These are phyloP conservation scores for Euplexia lucipara DNA, from an alignment of 2,888 invertebrate genomes.

Conservation along the genomic window DNA sequence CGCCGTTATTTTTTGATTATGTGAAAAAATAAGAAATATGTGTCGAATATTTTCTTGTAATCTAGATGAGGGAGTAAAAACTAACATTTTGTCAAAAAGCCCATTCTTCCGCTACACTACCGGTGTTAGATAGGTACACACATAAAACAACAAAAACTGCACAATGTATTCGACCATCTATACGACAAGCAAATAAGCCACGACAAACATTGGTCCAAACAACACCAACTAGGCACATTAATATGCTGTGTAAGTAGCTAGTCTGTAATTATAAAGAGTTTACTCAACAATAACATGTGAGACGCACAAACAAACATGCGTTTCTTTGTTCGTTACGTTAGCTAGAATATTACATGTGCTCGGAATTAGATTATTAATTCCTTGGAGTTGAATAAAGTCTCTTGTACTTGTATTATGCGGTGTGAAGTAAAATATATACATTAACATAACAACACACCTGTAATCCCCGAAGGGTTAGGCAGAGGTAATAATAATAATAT, in stretches of 20 bases:
- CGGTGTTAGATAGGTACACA: background rate
- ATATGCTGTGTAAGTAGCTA: slow-evolving; percentile 52
- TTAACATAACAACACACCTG: too few species aligned
- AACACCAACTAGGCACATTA: slow-evolving; percentile 42
- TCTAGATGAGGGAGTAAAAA: too few species aligned
- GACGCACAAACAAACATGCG: slow-evolving; percentile 49
- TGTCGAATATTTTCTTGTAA: too few species aligned
- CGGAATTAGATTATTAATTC: slow-evolving; percentile 41
- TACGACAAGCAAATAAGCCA: background rate
- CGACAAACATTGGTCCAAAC: slow-evolving; percentile 41
- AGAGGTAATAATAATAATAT: too few species aligned
- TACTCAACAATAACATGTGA: slow-evolving; percentile 54
- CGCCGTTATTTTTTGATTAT: too few species aligned
- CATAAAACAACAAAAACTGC: background rate
- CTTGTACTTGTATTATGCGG: slow-evolving; percentile 1
- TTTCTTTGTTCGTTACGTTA: slow-evolving; percentile 60
- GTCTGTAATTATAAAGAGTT: slow-evolving; percentile 65
- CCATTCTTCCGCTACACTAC: too few species aligned
- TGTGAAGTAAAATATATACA: background rate
- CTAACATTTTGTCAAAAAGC: too few species aligned
- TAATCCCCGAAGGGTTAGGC: too few species aligned
- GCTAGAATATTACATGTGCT: slow-evolving; percentile 48
- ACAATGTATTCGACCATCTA: background rate
- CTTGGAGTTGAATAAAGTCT: slow-evolving; percentile 34
- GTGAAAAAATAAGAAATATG: too few species aligned